Conservation (phyloP, 1,140 invertebrate species). For the Dysdera silvatica region DNA sequence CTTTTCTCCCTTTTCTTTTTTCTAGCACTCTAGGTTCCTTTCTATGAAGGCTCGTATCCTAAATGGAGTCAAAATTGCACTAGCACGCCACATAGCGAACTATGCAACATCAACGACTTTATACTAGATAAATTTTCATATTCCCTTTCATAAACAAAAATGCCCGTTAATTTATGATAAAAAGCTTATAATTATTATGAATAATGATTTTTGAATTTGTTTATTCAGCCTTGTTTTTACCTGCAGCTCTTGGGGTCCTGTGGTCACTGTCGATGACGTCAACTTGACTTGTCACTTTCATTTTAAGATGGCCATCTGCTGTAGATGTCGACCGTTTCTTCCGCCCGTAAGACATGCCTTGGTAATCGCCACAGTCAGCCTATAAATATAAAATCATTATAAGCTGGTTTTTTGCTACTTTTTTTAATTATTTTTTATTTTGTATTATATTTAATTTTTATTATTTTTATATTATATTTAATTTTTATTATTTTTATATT, state of each 20-base stretch:
- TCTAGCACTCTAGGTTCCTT: too few species aligned
- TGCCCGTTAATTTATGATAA: background rate
- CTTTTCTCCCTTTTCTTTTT: too few species aligned
- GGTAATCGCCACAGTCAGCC: conserved; percentile 28
- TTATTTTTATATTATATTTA: too few species aligned
- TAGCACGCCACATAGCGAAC: background rate
- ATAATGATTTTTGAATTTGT: background rate
- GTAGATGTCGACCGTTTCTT: conserved; percentile 8
- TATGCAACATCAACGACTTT: background rate
- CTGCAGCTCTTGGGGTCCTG: conserved; percentile 7
- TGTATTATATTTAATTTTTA: too few species aligned
- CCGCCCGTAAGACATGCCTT: conserved; percentile 25
- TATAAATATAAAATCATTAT: too few species aligned
- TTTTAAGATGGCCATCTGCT: background rate
- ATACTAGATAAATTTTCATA: background rate
- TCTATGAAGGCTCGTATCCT: too few species aligned
- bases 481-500: too few species aligned
- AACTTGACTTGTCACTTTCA: conserved; percentile 22
- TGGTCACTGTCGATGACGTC: conserved; percentile 17
- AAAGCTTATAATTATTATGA: background rate
- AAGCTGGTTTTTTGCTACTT: too few species aligned
- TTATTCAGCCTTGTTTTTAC: background rate
- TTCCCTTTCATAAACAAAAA: background rate
- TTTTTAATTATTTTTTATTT: too few species aligned
- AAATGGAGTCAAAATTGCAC: background rate